Conservation (phyloP, 2,888 invertebrate genomes). For the Pycnomerus fuliginosus region DNA sequence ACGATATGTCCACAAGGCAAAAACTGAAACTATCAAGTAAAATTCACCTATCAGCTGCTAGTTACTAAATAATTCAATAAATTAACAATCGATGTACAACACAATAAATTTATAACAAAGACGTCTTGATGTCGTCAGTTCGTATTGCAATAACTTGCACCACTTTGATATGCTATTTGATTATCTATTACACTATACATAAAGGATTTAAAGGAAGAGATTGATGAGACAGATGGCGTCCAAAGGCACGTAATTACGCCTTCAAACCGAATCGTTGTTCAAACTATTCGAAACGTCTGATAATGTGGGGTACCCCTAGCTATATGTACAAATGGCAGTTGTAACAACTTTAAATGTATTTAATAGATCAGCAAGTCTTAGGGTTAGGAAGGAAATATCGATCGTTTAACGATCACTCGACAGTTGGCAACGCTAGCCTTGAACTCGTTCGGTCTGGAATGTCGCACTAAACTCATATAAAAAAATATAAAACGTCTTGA, state of each 20-base stretch:
- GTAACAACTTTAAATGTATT: constrained; percentile 26
- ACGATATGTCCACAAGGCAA: constrained; percentile 30
- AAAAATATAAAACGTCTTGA: constrained; percentile 8
- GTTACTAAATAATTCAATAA: constrained; percentile 21
- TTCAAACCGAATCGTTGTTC: too few species aligned
- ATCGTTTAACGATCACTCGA: constrained; percentile 28
- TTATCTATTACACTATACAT: constrained; percentile 9
- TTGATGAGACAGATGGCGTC: neutral
- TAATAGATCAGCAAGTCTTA: constrained; percentile 31
- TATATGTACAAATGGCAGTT: constrained; percentile 48
- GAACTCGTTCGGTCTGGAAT: constrained; percentile 20
- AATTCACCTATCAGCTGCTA: constrained; percentile 17
- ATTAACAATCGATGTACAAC: constrained; percentile 20
- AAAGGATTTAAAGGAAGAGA: constrained; percentile 3
- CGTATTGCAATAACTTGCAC: constrained; percentile 17
- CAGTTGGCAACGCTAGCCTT: constrained; percentile 30
- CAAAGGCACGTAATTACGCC: too few species aligned
- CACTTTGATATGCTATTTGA: constrained; percentile 30
- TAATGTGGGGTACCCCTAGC: constrained; percentile 6
- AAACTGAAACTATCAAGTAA: constrained; percentile 14
- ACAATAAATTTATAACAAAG: constrained; percentile 7
- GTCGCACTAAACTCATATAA: constrained; percentile 14
- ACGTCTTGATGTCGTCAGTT: neutral
- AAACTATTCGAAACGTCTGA: neutral
- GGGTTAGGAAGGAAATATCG: constrained; percentile 32